Percentiles rank a stretch among this genome's conserved stretches.
Evolutionary conservation across 2,888 invertebrate species (phyloP).

Genomic region (Orthosia cruda): DNA sequence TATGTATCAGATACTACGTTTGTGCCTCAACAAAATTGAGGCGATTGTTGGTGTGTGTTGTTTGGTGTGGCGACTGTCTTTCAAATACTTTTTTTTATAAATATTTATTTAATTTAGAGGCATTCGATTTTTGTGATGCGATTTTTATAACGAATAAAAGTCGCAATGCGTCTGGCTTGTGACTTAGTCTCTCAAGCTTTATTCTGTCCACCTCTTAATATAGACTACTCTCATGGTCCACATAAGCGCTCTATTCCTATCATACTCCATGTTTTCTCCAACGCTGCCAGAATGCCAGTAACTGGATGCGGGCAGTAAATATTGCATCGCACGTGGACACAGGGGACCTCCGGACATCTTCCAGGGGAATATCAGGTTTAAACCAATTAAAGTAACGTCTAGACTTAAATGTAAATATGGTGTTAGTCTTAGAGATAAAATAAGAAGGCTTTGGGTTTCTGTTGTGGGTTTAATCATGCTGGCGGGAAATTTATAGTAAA

Average conservation of each 20-base stretch:
- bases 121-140: too few species aligned
- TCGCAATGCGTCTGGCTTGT: too few species aligned
- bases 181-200: not conserved
- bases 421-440: not conserved
- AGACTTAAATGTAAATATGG: slow-evolving; percentile 51
- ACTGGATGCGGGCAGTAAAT: slow-evolving; percentile 53
- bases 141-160: too few species aligned
- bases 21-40: too few species aligned
- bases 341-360: not conserved
- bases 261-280: not conserved
- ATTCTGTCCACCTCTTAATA: not conserved
- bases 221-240: not conserved
- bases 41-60: too few species aligned
- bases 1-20: too few species aligned
- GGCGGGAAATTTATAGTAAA: not conserved
- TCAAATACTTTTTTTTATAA: too few species aligned
- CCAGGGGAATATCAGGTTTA: slow-evolving; percentile 47
- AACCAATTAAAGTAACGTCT: slow-evolving; percentile 57
- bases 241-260: slow-evolving; percentile 21
- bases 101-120: too few species aligned
- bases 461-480: slow-evolving; percentile 1
- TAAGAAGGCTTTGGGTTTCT: slow-evolving; percentile 16
- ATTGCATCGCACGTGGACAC: slow-evolving; percentile 53
- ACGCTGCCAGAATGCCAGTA: slow-evolving; percentile 26
- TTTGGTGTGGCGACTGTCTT: too few species aligned